These are phyloP conservation scores for Gastracanthus pulcherrimus DNA, from an alignment of 2,888 invertebrate species.

Conservation along the genomic window DNA sequence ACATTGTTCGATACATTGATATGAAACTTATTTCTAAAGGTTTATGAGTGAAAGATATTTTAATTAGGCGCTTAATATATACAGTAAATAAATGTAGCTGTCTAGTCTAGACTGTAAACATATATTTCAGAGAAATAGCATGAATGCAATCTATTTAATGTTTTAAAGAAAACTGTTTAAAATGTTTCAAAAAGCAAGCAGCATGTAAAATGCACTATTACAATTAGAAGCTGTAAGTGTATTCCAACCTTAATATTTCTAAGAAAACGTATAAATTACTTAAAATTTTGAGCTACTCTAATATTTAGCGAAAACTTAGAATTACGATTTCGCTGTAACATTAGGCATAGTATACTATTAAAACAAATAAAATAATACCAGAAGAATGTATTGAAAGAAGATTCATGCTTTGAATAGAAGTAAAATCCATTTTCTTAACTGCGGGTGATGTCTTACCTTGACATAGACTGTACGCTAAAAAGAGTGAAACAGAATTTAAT, in stretches of 20 bases:
- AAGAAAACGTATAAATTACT: constrained; percentile 4
- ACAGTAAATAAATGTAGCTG: constrained; percentile 18
- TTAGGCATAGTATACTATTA: not conserved
- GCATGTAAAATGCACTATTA: constrained; percentile 28
- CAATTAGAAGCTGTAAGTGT: constrained; percentile 26
- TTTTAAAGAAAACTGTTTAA: not conserved
- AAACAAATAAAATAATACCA: not conserved
- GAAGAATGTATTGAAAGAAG: constrained; percentile 4
- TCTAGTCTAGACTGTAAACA: constrained; percentile 14
- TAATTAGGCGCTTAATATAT: constrained; percentile 9
- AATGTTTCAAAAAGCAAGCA: constrained; percentile 31
- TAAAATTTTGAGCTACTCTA: constrained; percentile 1
- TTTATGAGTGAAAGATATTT: not conserved
- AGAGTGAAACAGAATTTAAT: constrained; percentile 74
- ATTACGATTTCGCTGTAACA: not conserved
- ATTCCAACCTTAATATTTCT: constrained; percentile 13
- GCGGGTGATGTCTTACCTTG: constrained; percentile 74
- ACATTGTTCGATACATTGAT: constrained; percentile 33
- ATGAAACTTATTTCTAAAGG: not conserved
- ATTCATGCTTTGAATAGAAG: constrained; percentile 46
- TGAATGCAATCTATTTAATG: constrained; percentile 10
- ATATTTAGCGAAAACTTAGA: not conserved
- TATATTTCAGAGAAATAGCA: not conserved
- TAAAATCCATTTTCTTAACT: constrained; percentile 37
- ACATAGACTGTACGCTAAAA: constrained; percentile 78